A percentile compares a stretch with the other conserved stretches of the same genome.
Conservation (phyloP, 1,140 invertebrate genomes). For the Gerris buenoi region DNA sequence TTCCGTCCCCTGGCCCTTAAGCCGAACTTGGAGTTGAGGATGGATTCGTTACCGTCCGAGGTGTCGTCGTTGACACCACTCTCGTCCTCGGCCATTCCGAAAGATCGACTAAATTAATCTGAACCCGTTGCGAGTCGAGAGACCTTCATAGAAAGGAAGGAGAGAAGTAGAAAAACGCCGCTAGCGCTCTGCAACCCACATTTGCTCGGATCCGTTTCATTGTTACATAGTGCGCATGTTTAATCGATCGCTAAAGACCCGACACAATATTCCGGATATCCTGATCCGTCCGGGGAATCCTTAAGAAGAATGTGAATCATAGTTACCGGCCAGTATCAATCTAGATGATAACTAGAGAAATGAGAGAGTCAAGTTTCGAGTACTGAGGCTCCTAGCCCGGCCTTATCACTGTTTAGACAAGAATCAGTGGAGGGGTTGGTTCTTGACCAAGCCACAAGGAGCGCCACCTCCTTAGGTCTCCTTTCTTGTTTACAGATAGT, state of each 20-base stretch:
- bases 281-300: background rate
- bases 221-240: background rate
- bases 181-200: background rate
- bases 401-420: background rate
- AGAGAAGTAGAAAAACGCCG: background rate
- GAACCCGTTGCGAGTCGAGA: background rate
- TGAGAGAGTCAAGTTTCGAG: background rate
- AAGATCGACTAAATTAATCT: background rate
- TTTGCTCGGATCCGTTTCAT: background rate
- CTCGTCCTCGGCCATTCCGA: constrained; percentile 20
- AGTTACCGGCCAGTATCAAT: background rate
- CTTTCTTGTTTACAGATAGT: background rate
- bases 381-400: background rate
- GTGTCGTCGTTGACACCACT: constrained; percentile 18
- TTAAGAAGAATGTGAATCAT: background rate
- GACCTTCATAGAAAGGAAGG: background rate
- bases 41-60: constrained; percentile 33
- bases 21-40: constrained; percentile 49
- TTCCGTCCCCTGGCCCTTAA: constrained; percentile 67
- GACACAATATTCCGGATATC: background rate
- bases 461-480: background rate
- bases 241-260: background rate
- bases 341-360: background rate
- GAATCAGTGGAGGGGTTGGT: background rate
- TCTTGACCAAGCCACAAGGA: background rate